Evolutionary conservation across 2,113 vertebrate species (phyloP).

Genomic region (Ginglymostoma cirratum): DNA sequence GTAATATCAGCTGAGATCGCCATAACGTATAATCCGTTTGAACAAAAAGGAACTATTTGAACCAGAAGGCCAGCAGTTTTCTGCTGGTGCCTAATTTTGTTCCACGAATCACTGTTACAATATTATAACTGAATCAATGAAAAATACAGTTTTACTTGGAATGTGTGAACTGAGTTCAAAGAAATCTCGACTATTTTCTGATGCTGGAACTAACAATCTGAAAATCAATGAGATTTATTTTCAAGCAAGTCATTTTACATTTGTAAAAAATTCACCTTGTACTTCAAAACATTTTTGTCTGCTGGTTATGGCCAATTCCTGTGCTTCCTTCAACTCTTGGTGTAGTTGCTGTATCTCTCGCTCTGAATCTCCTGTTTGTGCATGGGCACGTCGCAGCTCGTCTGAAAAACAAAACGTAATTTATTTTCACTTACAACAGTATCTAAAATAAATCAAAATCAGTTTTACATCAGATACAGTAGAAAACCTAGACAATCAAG

Average conservation of each 20-base stretch:
- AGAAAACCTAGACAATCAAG: too few relatives aligned
- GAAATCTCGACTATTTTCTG: background rate
- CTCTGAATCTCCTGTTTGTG: conserved; percentile 78
- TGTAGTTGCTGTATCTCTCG: conserved; percentile 87
- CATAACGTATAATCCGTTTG: background rate
- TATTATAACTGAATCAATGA: background rate
- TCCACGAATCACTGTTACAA: background rate
- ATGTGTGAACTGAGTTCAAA: background rate
- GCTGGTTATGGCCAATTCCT: conserved; percentile 87
- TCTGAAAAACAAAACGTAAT: conserved; percentile 52
- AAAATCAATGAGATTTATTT: background rate
- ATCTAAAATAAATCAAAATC: background rate
- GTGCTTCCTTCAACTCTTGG: conserved; percentile 85
- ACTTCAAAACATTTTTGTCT: conserved; percentile 93
- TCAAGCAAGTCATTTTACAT: background rate
- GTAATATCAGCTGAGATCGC: too few relatives aligned
- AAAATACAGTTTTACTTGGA: background rate
- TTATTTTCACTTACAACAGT: background rate
- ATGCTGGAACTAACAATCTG: background rate
- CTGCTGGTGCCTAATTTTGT: background rate
- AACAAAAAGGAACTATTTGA: background rate
- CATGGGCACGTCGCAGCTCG: conserved; percentile 75
- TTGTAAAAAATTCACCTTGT: conserved; percentile 69
- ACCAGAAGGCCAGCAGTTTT: background rate
- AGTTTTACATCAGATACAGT: background rate